A percentile compares a stretch with the other conserved stretches of the same genome.
phyloP scores from a whole-genome alignment of 2,113 vertebrate genomes.

The Coturnix japonica region DNA sequence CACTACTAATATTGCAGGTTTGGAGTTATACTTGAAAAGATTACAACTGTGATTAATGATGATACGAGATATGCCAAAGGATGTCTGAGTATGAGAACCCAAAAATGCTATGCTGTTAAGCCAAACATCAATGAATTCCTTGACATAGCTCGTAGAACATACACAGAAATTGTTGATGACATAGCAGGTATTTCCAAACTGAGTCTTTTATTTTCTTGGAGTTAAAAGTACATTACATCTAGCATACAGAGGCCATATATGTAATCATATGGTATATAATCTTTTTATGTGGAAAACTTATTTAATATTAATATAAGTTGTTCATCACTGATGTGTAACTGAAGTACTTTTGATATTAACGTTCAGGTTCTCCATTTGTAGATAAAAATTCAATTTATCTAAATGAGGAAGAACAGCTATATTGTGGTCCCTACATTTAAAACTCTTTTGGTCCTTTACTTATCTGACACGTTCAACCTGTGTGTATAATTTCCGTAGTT shows the following conservation, averaged over 20 bases:
- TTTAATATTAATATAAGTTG: background rate
- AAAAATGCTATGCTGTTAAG: slow-evolving; percentile 96
- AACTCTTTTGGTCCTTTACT: background rate
- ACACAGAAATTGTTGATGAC: slow-evolving; percentile 97
- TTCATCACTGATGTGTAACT: background rate
- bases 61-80: slow-evolving; percentile 90
- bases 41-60: slow-evolving; percentile 92
- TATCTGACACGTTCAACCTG: background rate
- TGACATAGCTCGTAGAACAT: slow-evolving; percentile 92
- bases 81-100: slow-evolving; percentile 93
- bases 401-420: background rate
- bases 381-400: background rate
- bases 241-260: background rate
- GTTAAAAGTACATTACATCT: background rate
- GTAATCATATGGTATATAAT: background rate
- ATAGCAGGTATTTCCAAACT: slow-evolving; percentile 86
- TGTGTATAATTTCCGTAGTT: background rate
- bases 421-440: background rate
- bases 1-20: slow-evolving; percentile 81
- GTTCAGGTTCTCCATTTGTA: background rate
- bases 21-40: slow-evolving; percentile 89
- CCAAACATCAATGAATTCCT: slow-evolving; percentile 94
- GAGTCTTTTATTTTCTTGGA: background rate
- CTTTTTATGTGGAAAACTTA: background rate
- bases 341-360: background rate